phyloP scores from a whole-genome alignment of 1,140 invertebrate species.

The Lordiphosa collinella region DNA sequence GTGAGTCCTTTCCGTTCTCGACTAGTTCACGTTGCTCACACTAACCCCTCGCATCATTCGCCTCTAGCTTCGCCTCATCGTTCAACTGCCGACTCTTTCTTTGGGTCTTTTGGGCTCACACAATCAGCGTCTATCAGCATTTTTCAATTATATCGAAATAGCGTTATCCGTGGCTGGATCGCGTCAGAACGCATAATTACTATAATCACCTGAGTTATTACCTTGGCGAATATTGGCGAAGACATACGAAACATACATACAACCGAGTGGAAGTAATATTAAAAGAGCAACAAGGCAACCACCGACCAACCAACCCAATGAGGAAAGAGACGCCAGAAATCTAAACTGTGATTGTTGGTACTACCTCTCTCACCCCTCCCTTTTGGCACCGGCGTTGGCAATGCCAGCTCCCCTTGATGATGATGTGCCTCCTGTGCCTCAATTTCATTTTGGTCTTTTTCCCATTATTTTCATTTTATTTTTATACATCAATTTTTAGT shows the following conservation, averaged over 20 bases:
- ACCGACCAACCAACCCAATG: slow-evolving; percentile 1
- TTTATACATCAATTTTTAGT: slow-evolving; percentile 14
- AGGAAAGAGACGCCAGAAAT: slow-evolving; percentile 47
- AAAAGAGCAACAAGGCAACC: slow-evolving; percentile 50
- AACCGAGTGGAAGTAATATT: slow-evolving; percentile 56
- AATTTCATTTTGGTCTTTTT: slow-evolving; percentile 75
- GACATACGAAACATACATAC: slow-evolving; percentile 43
- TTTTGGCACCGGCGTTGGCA: slow-evolving; percentile 1
- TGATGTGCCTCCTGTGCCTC: slow-evolving; percentile 32
- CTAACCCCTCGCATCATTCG: not conserved
- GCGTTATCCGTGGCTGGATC: slow-evolving; percentile 79
- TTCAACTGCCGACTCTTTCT: slow-evolving; percentile 4
- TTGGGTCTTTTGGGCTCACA: slow-evolving; percentile 34
- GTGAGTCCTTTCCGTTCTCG: too few species aligned
- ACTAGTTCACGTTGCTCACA: too few species aligned
- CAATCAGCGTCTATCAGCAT: slow-evolving; percentile 80
- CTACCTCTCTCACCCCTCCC: not conserved
- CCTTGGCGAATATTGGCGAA: slow-evolving; percentile 78
- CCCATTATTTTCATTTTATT: slow-evolving; percentile 71
- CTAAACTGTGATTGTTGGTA: slow-evolving; percentile 70
- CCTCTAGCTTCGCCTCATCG: slow-evolving; percentile 3
- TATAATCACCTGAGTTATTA: slow-evolving; percentile 80
- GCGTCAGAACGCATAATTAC: slow-evolving; percentile 80
- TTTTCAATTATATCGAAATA: slow-evolving; percentile 80
- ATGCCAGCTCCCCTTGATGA: not conserved